Base-by-base conservation (phyloP, 2,113 vertebrate species). In the Etheostoma spectabile region DNA sequence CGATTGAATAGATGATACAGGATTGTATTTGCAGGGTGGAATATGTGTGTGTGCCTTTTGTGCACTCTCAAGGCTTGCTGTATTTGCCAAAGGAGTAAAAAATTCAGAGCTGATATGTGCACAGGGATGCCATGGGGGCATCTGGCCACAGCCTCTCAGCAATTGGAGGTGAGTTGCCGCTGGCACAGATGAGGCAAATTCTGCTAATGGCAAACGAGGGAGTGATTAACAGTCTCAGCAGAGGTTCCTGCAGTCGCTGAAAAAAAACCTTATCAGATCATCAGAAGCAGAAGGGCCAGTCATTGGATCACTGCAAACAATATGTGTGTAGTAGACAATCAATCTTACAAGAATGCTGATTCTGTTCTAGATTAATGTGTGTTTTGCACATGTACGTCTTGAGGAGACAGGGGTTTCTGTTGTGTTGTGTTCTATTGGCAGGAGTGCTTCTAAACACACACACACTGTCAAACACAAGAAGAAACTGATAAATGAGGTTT, bases 141-240 rank as follows among this genome's bases (percentile, higher is more conserved):
- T 60, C 21, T 66, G 19, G 27, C 21, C 59, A 42, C 8, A 66
- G 48, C 73, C 27, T 83, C 46, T 63, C 3, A 60, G 15, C 12
- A 71, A 35, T 24, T 55, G 4, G 51, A 59, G 51, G 52, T 46
- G 53, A 55, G 57, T 63, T 72, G 57, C 62, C 60, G 63, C 70
- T 64, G 71, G 56, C 13, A 24, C 21, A 48, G 66, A 77, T 79
- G 27, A 74, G 59, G 63, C 46, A 71, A 27, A 82, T 55, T 18
- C 35, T 73, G 27, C 67, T 38, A 14, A 3, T n/a, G 48, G 71
- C 53, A 78, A 75, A 79, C 24, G 8, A 72, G 71, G 61, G 35
- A 48, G 38, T 4, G 65, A 80, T 74, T 71, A 61, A 35, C 45
- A 33, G 52, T 55, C 15, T 49, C 52, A 63, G 42, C 48, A 45